Conservation (phyloP, 92 coral and sea anemone genomes). For the Porites evermanni region DNA sequence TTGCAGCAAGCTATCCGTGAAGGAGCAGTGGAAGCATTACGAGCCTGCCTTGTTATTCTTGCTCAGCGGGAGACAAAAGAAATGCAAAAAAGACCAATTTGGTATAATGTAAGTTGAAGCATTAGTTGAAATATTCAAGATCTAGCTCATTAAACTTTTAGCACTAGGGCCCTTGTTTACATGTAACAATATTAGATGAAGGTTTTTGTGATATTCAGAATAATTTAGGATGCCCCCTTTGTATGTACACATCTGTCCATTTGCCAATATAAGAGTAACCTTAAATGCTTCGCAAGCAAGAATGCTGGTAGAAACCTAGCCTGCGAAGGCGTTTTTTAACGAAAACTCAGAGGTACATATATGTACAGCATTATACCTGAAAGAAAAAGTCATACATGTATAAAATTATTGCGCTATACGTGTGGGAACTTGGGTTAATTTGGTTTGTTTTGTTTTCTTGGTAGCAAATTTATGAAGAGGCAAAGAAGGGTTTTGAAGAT, state of each 20-base stretch:
- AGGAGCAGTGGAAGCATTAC: conserved; percentile 96
- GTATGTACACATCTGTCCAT: no score
- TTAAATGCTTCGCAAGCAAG: no score
- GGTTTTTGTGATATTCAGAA: no score
- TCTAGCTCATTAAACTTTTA: neutral
- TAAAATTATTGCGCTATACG: neutral
- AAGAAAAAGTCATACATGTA: no score
- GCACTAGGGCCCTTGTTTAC: neutral
- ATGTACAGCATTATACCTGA: no score
- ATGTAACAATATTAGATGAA: no score
- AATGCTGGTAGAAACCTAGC: no score
- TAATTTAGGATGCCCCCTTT: no score
- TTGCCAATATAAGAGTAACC: no score
- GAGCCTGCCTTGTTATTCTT: conserved; percentile 94
- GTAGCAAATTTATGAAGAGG: conserved; percentile 93
- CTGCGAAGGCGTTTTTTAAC: no score
- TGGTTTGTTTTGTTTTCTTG: neutral
- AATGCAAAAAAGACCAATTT: conserved; percentile 89
- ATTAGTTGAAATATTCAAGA: neutral
- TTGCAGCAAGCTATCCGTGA: conserved; percentile 96
- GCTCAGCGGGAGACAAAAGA: conserved; percentile 99
- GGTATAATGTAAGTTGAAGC: conserved; percentile 81
- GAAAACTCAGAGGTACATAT: no score
- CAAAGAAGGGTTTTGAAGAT: conserved; percentile 98
- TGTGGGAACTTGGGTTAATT: neutral